Percentiles rank a stretch among this genome's conserved stretches.
phyloP scores from a whole-genome alignment of 2,888 invertebrate species.

The Macaria notata region DNA sequence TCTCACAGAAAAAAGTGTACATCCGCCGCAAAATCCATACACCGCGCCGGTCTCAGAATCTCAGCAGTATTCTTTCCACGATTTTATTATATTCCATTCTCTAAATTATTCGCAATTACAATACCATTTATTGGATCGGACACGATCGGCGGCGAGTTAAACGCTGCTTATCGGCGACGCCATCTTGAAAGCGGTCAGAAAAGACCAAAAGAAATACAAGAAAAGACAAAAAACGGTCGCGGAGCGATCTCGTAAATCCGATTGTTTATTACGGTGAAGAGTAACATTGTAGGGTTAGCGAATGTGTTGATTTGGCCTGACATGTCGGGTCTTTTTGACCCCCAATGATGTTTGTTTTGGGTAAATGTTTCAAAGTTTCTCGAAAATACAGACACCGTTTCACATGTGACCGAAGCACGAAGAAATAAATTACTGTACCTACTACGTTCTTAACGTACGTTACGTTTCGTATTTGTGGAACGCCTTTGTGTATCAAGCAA shows the following conservation, averaged over 20 bases:
- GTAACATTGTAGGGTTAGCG: conserved; percentile 7
- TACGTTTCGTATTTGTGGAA: no score
- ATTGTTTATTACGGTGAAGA: conserved; percentile 30
- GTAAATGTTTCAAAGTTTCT: no score
- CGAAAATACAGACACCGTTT: no score
- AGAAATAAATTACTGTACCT: no score
- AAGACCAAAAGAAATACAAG: not conserved
- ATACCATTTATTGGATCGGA: conserved; percentile 33
- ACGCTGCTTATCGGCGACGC: conserved; percentile 34
- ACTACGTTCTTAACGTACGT: no score
- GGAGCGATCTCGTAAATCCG: conserved; percentile 32
- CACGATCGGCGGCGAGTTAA: conserved; percentile 34
- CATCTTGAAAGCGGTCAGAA: conserved; percentile 27
- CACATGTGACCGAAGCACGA: no score
- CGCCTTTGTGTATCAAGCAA: no score
- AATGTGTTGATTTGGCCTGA: not conserved
- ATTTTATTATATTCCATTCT: conserved; percentile 26
- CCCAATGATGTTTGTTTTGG: no score
- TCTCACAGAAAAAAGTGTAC: not conserved
- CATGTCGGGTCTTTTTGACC: not conserved
- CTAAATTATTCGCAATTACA: conserved; percentile 34
- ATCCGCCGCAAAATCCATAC: conserved; percentile 1
- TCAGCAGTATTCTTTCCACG: conserved; percentile 15
- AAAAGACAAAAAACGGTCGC: conserved; percentile 10
- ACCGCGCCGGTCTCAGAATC: conserved; percentile 7